phyloP scores from a whole-genome alignment of 2,797 vertebrate genomes.

The Glossophaga mutica region DNA sequence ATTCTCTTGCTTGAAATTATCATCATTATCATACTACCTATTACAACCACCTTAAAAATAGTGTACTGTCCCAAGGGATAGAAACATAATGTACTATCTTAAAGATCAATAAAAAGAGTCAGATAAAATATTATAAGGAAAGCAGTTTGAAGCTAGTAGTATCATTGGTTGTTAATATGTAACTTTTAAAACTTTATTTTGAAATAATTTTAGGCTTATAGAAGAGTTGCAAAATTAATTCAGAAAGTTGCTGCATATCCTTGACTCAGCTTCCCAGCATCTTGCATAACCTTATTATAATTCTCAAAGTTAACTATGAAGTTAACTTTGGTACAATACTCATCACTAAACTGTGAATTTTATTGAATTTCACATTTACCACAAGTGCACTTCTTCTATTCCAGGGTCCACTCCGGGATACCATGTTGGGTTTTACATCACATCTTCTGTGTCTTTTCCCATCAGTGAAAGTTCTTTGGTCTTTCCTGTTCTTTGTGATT shows the following conservation, averaged over 20 bases:
- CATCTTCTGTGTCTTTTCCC: neutral
- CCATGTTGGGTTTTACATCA: neutral
- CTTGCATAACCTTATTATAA: neutral
- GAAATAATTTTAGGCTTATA: neutral
- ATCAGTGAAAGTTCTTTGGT: neutral
- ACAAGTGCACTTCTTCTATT: neutral
- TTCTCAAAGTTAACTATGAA: neutral
- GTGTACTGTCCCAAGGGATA: neutral
- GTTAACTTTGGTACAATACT: neutral
- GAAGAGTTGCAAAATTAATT: neutral
- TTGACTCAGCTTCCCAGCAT: neutral
- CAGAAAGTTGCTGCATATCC: neutral
- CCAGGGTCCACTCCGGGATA: neutral
- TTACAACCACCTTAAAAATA: neutral
- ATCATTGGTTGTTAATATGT: neutral
- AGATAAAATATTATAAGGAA: neutral
- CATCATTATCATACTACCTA: neutral
- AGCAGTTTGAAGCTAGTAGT: neutral
- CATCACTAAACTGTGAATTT: neutral
- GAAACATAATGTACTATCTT: neutral
- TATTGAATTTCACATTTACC: neutral
- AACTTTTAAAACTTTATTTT: neutral
- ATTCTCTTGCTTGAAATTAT: neutral
- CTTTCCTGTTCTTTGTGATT: neutral
- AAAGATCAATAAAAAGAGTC: neutral